Base-by-base conservation (phyloP, 2,113 vertebrate genomes). In the Donacobius atricapilla region DNA sequence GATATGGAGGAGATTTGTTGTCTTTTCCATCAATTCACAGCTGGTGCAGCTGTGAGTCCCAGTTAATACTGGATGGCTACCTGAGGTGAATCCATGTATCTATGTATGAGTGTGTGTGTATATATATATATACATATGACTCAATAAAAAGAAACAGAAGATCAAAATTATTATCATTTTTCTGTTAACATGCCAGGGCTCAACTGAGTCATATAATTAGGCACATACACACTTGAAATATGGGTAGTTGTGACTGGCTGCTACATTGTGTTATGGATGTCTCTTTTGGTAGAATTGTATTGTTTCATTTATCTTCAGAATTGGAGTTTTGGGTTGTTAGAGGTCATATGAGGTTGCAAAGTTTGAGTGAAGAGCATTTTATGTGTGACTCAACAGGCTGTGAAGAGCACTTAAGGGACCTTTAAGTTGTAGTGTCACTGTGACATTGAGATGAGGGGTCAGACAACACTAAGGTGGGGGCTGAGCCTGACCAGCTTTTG, bases 351-450 rank as follows among this genome's bases (percentile, higher is more conserved):
- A 25, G 4, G 7, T 30, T 66, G 31, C 40, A 78, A 44, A 57
- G 39, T 48, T 20, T 28, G 44, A 56, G 23, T 28, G 12, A 28
- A 47, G 54, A 50, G 14, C 40, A 58, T 76, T 83, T 44, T 4
- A 0, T 14, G 37, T 57, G 24, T 57, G 28, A 13, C 50, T 68
- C 40, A 75, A 37, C 2, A 40, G 50, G 40, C 33, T 0, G 0
- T 50, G 39, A 45, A 58, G 47, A 44, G 24, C 27, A n/a, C 51
- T 54, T 45, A 11, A 47, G 35, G 18, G 14, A 39, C 21, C 39
- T 81, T 42, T 40, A 42, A 60, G 35, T 8, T 10, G 45, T 23
- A 16, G 42, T 17, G 44, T 60, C 39, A 13, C 10, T 17, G 33
- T 30, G 33, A 30, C 18, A 33, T 2, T 33, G 35, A 77, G 56